Conservation (phyloP, 2,113 vertebrate species). For the Potamarius usumacintae region DNA sequence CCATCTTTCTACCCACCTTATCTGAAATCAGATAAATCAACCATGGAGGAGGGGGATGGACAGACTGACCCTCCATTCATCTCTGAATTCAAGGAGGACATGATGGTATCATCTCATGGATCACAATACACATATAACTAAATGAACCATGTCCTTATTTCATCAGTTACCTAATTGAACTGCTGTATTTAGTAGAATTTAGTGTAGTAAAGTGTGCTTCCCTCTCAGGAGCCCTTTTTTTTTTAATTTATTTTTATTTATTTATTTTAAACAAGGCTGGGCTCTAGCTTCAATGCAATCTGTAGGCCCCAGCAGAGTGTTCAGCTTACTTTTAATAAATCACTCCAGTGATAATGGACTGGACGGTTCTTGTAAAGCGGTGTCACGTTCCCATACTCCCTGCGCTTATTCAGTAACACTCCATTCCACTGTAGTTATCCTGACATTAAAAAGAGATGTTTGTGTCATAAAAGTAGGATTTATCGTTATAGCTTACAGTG, state of each 20-base stretch:
- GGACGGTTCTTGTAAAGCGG: constrained; percentile 26
- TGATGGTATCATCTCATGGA: not conserved
- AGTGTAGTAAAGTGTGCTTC: not conserved
- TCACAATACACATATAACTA: not conserved
- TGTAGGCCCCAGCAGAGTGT: constrained; percentile 19
- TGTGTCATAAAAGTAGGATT: not conserved
- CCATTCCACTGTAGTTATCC: constrained; percentile 12
- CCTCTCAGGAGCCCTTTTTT: constrained; percentile 8
- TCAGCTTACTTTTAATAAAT: constrained; percentile 43
- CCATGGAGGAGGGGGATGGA: constrained; percentile 22
- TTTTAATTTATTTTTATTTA: not conserved
- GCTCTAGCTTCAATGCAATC: not conserved
- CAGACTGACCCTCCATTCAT: not conserved
- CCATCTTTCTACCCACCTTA: constrained; percentile 20
- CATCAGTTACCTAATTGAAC: not conserved
- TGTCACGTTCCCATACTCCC: constrained; percentile 38
- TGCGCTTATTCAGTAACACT: constrained; percentile 3
- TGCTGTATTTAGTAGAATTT: not conserved
- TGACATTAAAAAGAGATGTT: not conserved
- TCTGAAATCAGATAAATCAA: constrained; percentile 34
- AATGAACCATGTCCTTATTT: not conserved
- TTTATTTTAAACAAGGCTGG: not conserved
- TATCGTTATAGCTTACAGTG: not conserved
- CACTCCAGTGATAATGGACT: constrained; percentile 35
- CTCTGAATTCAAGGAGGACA: not conserved